Conservation (phyloP, 2,888 invertebrate species). For the Norana najaformis region DNA sequence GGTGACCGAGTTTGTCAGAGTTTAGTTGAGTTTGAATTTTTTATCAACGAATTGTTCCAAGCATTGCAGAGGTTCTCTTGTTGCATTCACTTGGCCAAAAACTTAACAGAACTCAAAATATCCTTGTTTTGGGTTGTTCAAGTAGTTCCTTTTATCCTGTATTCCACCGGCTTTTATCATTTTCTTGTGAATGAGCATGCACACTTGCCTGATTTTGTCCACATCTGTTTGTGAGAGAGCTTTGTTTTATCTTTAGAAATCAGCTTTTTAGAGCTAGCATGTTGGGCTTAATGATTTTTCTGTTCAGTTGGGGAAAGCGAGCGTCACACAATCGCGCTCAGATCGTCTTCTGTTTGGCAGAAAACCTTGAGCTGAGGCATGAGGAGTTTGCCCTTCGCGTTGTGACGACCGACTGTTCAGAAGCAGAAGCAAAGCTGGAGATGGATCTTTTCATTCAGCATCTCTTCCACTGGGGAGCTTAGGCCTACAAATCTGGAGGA, state of each 20-base stretch:
- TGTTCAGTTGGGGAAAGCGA: conserved; percentile 60
- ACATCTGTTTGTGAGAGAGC: not conserved
- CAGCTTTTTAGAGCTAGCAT: not conserved
- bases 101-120: too few species aligned
- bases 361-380: conserved; percentile 60
- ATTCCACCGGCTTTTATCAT: too few species aligned
- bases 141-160: too few species aligned
- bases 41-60: too few species aligned
- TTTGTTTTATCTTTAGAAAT: not conserved
- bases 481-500: conserved; percentile 63
- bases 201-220: too few species aligned
- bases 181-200: too few species aligned
- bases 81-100: too few species aligned
- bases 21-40: too few species aligned
- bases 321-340: conserved; percentile 63
- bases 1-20: too few species aligned
- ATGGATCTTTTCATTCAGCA: conserved; percentile 59
- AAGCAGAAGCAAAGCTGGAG: conserved; percentile 51
- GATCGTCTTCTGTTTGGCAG: conserved; percentile 64
- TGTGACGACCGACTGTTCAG: conserved; percentile 50
- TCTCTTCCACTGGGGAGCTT: conserved; percentile 63
- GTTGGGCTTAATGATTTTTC: too few species aligned
- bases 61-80: too few species aligned
- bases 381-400: conserved; percentile 57
- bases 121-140: too few species aligned